These are phyloP conservation scores for Diorhabda elongata DNA, from an alignment of 1,140 invertebrate genomes.

Conservation along the genomic window DNA sequence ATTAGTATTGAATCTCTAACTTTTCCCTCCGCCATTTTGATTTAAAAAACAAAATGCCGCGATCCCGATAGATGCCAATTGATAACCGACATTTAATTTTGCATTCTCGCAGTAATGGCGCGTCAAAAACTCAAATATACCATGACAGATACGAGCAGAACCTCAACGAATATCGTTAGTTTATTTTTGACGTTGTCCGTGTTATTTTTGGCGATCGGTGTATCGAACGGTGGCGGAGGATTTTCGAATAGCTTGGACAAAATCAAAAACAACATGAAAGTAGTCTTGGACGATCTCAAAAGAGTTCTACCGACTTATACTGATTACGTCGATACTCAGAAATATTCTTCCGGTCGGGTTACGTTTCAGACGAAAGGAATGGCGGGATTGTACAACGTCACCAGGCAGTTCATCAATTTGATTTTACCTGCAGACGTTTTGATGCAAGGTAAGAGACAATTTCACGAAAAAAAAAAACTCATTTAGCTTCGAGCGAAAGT, in stretches of 20 bases:
- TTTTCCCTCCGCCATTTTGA: not conserved
- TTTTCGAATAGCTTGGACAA: conserved; percentile 42
- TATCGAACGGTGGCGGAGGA: conserved; percentile 34
- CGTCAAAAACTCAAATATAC: not conserved
- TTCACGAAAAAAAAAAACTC: conserved; percentile 12
- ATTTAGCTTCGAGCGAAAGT: not conserved
- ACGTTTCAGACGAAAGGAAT: conserved; percentile 56
- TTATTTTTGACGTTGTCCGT: conserved; percentile 31
- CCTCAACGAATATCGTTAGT: conserved; percentile 27
- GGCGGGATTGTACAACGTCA: conserved; percentile 58
- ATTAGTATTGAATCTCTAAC: too few species aligned
- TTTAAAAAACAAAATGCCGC: not conserved
- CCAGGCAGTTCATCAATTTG: conserved; percentile 54
- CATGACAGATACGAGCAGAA: not conserved
- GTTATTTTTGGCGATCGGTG: conserved; percentile 32
- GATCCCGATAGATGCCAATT: not conserved
- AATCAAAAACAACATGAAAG: conserved; percentile 50
- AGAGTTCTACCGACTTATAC: conserved; percentile 49
- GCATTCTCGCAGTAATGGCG: not conserved
- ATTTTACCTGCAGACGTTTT: conserved; percentile 51
- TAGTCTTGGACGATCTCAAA: conserved; percentile 47
- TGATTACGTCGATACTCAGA: conserved; percentile 43
- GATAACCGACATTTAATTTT: too few species aligned
- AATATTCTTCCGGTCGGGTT: conserved; percentile 40
- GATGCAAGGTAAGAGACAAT: conserved; percentile 50